Evolutionary conservation across 2,888 invertebrate genomes (phyloP).

Genomic region (Monochamus alternatus): DNA sequence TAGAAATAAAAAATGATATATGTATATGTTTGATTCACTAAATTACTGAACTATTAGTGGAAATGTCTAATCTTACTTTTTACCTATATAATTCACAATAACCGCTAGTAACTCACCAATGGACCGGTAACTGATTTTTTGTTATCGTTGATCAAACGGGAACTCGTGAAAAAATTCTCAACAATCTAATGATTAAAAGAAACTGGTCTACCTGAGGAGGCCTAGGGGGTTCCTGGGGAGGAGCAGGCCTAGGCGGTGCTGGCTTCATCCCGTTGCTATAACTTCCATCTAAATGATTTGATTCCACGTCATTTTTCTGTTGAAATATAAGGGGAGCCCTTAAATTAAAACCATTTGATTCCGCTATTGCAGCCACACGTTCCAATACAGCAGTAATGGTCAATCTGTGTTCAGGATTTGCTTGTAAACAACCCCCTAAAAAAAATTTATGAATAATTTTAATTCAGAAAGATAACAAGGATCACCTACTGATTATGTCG

Average conservation of each 20-base stretch:
- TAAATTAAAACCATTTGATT: slow-evolving; percentile 87
- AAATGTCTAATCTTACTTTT: no score
- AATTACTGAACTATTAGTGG: no score
- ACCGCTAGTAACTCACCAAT: no score
- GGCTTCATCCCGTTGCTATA: slow-evolving; percentile 58
- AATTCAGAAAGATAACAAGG: neutral
- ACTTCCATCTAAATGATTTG: slow-evolving; percentile 56
- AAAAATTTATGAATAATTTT: neutral
- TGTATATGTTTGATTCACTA: no score
- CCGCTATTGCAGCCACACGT: slow-evolving; percentile 90
- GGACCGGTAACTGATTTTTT: no score
- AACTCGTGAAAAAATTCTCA: no score
- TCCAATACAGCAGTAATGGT: slow-evolving; percentile 87
- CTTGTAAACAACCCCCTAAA: slow-evolving; percentile 83
- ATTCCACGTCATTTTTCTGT: slow-evolving; percentile 66
- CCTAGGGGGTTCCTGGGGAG: slow-evolving; percentile 58
- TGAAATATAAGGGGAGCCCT: slow-evolving; percentile 79
- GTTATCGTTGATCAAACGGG: no score
- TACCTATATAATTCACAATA: no score
- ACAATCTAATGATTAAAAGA: neutral
- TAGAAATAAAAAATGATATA: no score
- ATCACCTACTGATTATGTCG: slow-evolving; percentile 86
- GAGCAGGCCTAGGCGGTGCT: slow-evolving; percentile 62
- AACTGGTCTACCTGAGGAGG: slow-evolving; percentile 47
- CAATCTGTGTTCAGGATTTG: slow-evolving; percentile 88